Percentiles rank a stretch among this genome's conserved stretches.
phyloP scores from a whole-genome alignment of 2,797 vertebrate species.

The Gila robusta region DNA sequence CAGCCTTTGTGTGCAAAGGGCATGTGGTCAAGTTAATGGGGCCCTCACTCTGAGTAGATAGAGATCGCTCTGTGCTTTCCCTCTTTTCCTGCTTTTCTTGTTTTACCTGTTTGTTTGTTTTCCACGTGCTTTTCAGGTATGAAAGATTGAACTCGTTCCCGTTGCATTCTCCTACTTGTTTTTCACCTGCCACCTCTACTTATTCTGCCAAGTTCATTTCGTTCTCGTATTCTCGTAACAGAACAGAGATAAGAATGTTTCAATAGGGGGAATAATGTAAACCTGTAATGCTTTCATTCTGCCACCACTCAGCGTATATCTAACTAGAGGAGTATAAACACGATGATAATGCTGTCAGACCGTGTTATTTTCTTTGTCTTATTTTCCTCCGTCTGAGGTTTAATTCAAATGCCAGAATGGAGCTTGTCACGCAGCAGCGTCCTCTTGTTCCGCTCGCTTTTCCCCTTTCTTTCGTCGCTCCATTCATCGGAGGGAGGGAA shows the following conservation, averaged over 20 bases:
- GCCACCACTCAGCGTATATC: slow-evolving; percentile 46
- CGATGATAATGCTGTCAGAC: slow-evolving; percentile 64
- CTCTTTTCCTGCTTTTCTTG: slow-evolving; percentile 59
- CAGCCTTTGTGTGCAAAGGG: slow-evolving; percentile 89
- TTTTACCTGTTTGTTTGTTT: slow-evolving; percentile 42
- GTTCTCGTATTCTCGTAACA: slow-evolving; percentile 19
- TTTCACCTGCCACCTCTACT: neutral
- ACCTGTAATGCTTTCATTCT: slow-evolving; percentile 43
- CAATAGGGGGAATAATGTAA: slow-evolving; percentile 29
- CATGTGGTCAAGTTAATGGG: slow-evolving; percentile 90
- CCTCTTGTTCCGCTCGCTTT: slow-evolving; percentile 59
- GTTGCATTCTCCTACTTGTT: neutral
- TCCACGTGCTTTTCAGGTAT: neutral
- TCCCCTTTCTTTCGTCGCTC: slow-evolving; percentile 61
- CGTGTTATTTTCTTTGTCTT: slow-evolving; percentile 64
- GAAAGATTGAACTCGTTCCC: neutral
- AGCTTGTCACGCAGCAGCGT: slow-evolving; percentile 63
- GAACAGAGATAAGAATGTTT: slow-evolving; percentile 42
- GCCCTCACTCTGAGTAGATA: slow-evolving; percentile 72
- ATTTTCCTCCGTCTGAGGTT: slow-evolving; percentile 61
- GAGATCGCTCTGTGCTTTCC: slow-evolving; percentile 55
- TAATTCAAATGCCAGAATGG: slow-evolving; percentile 67
- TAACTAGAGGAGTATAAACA: slow-evolving; percentile 62
- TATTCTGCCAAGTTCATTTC: slow-evolving; percentile 1
- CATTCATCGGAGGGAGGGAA: slow-evolving; percentile 65